Base-by-base conservation (phyloP, 2,888 invertebrate species). In the Blera fallax region DNA sequence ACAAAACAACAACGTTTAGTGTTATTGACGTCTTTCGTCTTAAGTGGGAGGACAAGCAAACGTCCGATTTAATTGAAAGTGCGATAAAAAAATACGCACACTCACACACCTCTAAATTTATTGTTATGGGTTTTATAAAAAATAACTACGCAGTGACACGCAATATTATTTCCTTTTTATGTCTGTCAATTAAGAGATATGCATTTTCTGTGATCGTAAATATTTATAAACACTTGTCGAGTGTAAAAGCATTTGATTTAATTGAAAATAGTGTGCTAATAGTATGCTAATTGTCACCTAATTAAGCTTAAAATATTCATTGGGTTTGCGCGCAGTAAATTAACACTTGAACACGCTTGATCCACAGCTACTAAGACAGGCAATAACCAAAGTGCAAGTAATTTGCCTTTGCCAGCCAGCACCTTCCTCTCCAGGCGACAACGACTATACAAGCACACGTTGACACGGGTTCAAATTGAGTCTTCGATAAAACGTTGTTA, bases 221-320 rank as follows among this genome's bases (percentile, higher is more conserved):
- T 83, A 83, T 79, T 79, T 74, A 79, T 79, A 73, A 69, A 78
- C 40, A 73, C 77, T 52, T 34, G 34, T 24, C n/a, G 6, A 37
- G 29, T 14, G 48, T 32, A 32, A 52, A 60, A 78, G 65, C 58
- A 34, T 72, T 77, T 60, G 72, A 72, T 72, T 79, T 60, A 64
- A 73, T 83, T 83, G 72, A 62, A 79, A 83, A 79, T 73, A 62
- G 52, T 78, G 73, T 83, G 79, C 83, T 79, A 83, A 83, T 83
- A 72, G 73, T 83, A 83, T 83, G 83, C 83, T 83, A 83, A 83
- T 83, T 79, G 79, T 83, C 73, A 79, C 48, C 69, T 83, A 67
- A 83, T 83, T 83, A 83, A 67, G 37, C 73, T 69, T 79, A 83
- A 83, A 79, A 83, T 83, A 83, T 83, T 83, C 83, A 83, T 83